Conservation (phyloP, 2,888 invertebrate genomes). For the Lasioglossum zephyrum region DNA sequence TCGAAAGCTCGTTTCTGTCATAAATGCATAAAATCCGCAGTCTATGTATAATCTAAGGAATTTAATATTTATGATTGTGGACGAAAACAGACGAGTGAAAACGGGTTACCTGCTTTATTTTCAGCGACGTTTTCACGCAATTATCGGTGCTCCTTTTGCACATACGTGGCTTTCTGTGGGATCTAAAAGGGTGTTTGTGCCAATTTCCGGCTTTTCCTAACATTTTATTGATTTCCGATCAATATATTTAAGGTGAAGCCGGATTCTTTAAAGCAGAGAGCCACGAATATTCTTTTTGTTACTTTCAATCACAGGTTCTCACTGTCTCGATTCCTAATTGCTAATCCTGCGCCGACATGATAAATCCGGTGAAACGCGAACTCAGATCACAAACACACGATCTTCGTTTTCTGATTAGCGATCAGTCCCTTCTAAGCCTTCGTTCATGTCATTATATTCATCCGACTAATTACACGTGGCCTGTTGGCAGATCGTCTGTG, state of each 20-base stretch:
- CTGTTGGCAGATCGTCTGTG: slow-evolving; percentile 8
- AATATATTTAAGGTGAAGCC: not conserved
- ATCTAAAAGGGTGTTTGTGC: not conserved
- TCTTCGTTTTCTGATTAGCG: not conserved
- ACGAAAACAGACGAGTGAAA: not conserved
- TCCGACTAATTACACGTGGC: slow-evolving; percentile 37
- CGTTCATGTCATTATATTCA: slow-evolving; percentile 22
- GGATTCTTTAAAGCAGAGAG: slow-evolving; percentile 12
- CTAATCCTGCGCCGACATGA: not conserved
- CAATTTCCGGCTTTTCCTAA: not conserved
- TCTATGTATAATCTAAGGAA: not conserved
- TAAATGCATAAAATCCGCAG: not conserved
- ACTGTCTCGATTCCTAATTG: not conserved
- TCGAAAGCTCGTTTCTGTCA: not conserved
- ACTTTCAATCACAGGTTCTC: not conserved
- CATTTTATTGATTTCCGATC: slow-evolving; percentile 19
- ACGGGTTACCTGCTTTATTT: not conserved
- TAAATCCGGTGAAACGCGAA: not conserved
- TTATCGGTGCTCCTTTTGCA: not conserved
- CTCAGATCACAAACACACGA: not conserved
- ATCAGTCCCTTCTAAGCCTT: slow-evolving; percentile 20
- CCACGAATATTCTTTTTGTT: not conserved
- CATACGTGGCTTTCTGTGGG: not conserved
- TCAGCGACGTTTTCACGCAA: not conserved
- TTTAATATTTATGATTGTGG: not conserved